Conservation (phyloP, 2,113 vertebrate genomes). For the Dunckerocampus dactyliophorus region DNA sequence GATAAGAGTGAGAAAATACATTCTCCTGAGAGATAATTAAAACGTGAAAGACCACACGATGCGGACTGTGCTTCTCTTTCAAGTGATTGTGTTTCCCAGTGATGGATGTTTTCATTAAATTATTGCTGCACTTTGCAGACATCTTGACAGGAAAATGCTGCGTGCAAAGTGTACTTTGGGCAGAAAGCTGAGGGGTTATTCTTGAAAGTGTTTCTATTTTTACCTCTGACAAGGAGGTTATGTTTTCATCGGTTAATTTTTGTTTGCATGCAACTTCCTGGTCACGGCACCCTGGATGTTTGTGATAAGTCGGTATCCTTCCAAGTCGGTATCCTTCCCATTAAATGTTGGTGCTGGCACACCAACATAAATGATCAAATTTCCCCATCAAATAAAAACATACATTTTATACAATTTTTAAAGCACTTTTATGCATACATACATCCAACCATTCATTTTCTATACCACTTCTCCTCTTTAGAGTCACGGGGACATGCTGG, state of each 20-base stretch:
- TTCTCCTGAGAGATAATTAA: slow-evolving; percentile 69
- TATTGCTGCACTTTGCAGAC: slow-evolving; percentile 45
- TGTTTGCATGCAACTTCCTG: neutral
- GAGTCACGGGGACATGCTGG: too few species aligned
- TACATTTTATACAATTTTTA: too few species aligned
- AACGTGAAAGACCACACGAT: slow-evolving; percentile 40
- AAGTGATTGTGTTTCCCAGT: slow-evolving; percentile 37
- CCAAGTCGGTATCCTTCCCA: too few species aligned
- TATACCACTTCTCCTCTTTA: too few species aligned
- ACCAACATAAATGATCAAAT: too few species aligned
- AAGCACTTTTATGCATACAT: too few species aligned
- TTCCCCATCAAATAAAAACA: too few species aligned
- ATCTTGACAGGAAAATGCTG: slow-evolving; percentile 24
- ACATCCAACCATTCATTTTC: too few species aligned
- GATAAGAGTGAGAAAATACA: slow-evolving; percentile 44
- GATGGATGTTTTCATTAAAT: slow-evolving; percentile 65
- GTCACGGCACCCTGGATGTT: too few species aligned
- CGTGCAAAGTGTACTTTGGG: neutral
- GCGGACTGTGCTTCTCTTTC: slow-evolving; percentile 45
- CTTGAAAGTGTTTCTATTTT: slow-evolving; percentile 42
- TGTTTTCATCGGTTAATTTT: slow-evolving; percentile 6
- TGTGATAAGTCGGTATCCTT: too few species aligned
- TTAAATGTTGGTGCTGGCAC: too few species aligned
- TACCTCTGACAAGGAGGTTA: neutral
- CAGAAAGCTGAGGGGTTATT: slow-evolving; percentile 30